Percentiles rank a stretch among this genome's conserved stretches.
Evolutionary conservation across 2,797 vertebrate genomes (phyloP).

Genomic region (Lindbergichthys nudifrons): DNA sequence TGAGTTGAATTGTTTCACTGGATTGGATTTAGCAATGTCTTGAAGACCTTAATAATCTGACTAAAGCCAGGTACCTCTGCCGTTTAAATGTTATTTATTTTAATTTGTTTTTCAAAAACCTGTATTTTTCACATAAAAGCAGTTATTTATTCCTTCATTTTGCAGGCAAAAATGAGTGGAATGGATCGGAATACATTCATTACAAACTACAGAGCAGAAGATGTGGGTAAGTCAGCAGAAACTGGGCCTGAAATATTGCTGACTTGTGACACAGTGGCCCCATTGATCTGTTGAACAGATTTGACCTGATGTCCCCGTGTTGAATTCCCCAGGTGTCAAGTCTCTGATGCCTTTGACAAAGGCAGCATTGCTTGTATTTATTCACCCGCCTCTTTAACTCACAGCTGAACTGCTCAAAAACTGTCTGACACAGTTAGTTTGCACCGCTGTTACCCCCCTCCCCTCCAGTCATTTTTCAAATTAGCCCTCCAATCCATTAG

Average conservation of each 20-base stretch:
- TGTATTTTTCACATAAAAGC: slow-evolving; percentile 8
- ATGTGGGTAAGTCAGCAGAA: slow-evolving; percentile 79
- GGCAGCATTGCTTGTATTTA: slow-evolving; percentile 63
- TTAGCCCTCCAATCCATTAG: slow-evolving; percentile 39
- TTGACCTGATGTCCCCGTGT: slow-evolving; percentile 48
- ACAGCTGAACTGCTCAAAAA: slow-evolving; percentile 63
- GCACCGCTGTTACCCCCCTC: slow-evolving; percentile 11
- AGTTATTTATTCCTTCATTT: slow-evolving; percentile 8
- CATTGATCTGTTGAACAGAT: slow-evolving; percentile 52
- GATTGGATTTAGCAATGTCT: slow-evolving; percentile 38
- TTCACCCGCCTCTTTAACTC: slow-evolving; percentile 66
- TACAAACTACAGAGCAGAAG: slow-evolving; percentile 71
- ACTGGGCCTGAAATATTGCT: slow-evolving; percentile 25
- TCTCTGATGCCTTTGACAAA: slow-evolving; percentile 61
- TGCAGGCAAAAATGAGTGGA: slow-evolving; percentile 76
- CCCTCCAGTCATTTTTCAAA: background rate
- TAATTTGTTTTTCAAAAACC: background rate
- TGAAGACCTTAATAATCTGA: slow-evolving; percentile 48
- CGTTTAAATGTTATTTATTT: slow-evolving; percentile 14
- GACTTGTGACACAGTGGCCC: slow-evolving; percentile 42
- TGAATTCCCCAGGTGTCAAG: slow-evolving; percentile 55
- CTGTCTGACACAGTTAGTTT: slow-evolving; percentile 42
- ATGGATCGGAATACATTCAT: slow-evolving; percentile 66
- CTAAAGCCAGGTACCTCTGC: slow-evolving; percentile 18
- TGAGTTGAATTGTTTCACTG: background rate